Evolutionary conservation across 2,797 vertebrate genomes (phyloP).

Genomic region (Mycteria americana): DNA sequence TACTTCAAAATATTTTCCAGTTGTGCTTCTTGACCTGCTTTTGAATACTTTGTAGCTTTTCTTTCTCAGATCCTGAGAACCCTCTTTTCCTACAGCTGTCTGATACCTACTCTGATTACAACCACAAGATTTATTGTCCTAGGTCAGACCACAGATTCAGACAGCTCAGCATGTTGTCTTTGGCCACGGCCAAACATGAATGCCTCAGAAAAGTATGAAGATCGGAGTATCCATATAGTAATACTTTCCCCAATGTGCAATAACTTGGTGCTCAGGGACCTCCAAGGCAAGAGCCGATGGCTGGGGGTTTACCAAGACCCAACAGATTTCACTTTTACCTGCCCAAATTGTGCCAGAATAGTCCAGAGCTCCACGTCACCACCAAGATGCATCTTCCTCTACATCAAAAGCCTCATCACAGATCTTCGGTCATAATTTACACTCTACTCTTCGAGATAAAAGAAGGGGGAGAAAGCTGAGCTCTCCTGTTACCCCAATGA

Average conservation of each 20-base stretch:
- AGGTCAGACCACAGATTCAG: not conserved
- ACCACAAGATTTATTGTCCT: not conserved
- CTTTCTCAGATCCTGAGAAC: not conserved
- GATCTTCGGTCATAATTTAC: not conserved
- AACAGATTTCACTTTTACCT: not conserved
- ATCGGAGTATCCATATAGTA: rapidly evolving
- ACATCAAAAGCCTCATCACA: not conserved
- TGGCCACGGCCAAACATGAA: not conserved
- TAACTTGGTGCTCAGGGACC: not conserved
- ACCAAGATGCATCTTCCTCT: not conserved
- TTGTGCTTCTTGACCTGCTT: not conserved
- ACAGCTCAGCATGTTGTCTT: not conserved
- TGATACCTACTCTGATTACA: not conserved
- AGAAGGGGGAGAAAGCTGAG: not conserved
- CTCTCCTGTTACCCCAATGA: not conserved
- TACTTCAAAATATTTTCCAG: not conserved
- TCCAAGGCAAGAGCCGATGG: not conserved
- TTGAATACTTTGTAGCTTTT: not conserved
- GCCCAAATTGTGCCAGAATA: not conserved
- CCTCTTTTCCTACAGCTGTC: not conserved
- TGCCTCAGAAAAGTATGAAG: not conserved
- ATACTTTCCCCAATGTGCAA: not conserved
- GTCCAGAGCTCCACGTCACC: not conserved
- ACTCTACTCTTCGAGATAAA: not conserved
- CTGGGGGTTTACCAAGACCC: not conserved